These are phyloP conservation scores for Galemys pyrenaicus DNA, from an alignment of 2,113 vertebrate genomes.

Conservation along the genomic window DNA sequence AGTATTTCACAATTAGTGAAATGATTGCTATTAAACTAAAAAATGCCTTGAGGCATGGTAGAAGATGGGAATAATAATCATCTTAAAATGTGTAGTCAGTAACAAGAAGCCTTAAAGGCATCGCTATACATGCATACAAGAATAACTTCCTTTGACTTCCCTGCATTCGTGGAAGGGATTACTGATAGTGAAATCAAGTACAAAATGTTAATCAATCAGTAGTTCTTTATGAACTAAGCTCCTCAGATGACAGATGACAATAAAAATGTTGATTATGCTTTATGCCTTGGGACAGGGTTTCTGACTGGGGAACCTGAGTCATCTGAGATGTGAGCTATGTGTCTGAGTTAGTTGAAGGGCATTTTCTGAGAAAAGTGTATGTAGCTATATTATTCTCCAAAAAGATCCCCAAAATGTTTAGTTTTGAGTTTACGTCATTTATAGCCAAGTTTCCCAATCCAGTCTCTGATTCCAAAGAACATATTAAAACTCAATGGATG, in stretches of 20 bases:
- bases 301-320: neutral
- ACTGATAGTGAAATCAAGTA: neutral
- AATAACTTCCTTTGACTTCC: neutral
- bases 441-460: neutral
- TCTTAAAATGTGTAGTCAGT: neutral
- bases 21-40: neutral
- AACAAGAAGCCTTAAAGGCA: conserved; percentile 8
- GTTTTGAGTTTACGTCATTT: neutral
- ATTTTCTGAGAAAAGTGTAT: neutral
- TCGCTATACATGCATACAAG: neutral
- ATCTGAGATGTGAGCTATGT: neutral
- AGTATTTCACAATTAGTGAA: conserved; percentile 23
- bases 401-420: neutral
- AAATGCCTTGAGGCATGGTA: neutral
- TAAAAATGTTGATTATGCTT: neutral
- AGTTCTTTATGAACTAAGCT: neutral
- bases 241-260: neutral
- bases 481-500: neutral
- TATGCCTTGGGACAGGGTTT: neutral
- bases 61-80: neutral
- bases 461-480: neutral
- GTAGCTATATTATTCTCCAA: neutral
- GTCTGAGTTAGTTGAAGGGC: neutral
- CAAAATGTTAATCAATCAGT: neutral
- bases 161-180: neutral